These are phyloP conservation scores for Thamnophis elegans DNA, from an alignment of 2,797 vertebrate species.

Conservation along the genomic window DNA sequence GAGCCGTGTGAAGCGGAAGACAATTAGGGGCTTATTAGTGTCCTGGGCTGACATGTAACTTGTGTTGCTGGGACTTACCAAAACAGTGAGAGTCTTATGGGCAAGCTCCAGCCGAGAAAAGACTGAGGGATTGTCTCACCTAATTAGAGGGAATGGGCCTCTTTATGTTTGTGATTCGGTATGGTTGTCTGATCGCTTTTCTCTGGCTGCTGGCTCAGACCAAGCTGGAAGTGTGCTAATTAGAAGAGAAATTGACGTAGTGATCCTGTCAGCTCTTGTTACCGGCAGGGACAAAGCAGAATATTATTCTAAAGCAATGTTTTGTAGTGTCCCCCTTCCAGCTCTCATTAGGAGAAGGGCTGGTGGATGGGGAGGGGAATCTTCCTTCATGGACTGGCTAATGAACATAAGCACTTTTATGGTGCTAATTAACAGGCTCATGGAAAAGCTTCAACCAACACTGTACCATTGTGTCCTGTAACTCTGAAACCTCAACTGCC, in stretches of 20 bases:
- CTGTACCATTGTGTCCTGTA: constrained; percentile 66
- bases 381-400: constrained; percentile 75
- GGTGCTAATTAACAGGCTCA: constrained; percentile 85
- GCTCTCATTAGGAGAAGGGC: constrained; percentile 90
- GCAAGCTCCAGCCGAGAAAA: constrained; percentile 95
- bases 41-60: constrained; percentile 84
- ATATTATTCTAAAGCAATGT: constrained; percentile 98
- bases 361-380: constrained; percentile 70
- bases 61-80: constrained; percentile 82
- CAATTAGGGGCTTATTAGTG: constrained; percentile 92
- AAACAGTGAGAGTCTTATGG: constrained; percentile 81
- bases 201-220: constrained; percentile 82
- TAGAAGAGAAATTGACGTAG: constrained; percentile 96
- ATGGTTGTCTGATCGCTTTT: constrained; percentile 95
- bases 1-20: constrained; percentile 86
- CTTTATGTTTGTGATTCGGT: constrained; percentile 91
- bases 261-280: constrained; percentile 96
- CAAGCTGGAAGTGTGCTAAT: constrained; percentile 95
- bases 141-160: constrained; percentile 89
- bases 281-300: constrained; percentile 87
- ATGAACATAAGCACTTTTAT: constrained; percentile 78
- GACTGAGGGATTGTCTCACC: constrained; percentile 92
- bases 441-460: constrained; percentile 68
- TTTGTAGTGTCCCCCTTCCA: constrained; percentile 88
- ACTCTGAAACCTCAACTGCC: constrained; percentile 53